Base-by-base conservation (phyloP, 2,113 vertebrate genomes). In the Gracilinanus agilis region DNA sequence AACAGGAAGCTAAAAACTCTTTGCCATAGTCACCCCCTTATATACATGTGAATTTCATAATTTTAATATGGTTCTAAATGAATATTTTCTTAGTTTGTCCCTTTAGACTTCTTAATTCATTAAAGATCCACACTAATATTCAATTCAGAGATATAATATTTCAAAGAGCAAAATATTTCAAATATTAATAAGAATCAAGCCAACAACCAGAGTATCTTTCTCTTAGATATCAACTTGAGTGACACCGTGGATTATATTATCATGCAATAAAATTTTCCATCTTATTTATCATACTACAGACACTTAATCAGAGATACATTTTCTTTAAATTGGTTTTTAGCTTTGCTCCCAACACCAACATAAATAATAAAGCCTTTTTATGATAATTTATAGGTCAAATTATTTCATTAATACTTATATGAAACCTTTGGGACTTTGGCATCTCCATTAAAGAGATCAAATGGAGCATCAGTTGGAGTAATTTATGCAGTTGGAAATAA, bases 381-480 rank as follows among this genome's bases (percentile, higher is more conserved):
- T 90, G 25, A 67, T 24, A 96, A 94, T 95, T 93, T 94, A 19
- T 91, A 95, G 58, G 91, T 90, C 24, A 83, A 95, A 44, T 94
- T 9, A 24, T 93, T 93, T 95, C 90, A 93, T 4, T 89, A 58
- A 54, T 96, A 94, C 90, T 95, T 95, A 3, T 89, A 92, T 92
- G 55, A 93, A 93, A 92, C 90, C 92, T 75, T 96, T 93, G 96
- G 54, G 94, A 53, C 90, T 94, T 94, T 96, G 7, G 54, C 9
- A 90, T 3, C 88, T 25, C 24, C 49, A 94, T 91, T 3, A 67
- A 94, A 96, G 19, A 40, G 12, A n/a, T 96, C 25, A 25, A 90
- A 94, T 58, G 54, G 90, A 96, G 24, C 58, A 95, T 89, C 95
- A 92, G 94, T 89, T 29, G 53, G 89, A 92, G 92, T 93, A 91